phyloP scores from a whole-genome alignment of 1,140 invertebrate species.

The Sinonovacula constricta region DNA sequence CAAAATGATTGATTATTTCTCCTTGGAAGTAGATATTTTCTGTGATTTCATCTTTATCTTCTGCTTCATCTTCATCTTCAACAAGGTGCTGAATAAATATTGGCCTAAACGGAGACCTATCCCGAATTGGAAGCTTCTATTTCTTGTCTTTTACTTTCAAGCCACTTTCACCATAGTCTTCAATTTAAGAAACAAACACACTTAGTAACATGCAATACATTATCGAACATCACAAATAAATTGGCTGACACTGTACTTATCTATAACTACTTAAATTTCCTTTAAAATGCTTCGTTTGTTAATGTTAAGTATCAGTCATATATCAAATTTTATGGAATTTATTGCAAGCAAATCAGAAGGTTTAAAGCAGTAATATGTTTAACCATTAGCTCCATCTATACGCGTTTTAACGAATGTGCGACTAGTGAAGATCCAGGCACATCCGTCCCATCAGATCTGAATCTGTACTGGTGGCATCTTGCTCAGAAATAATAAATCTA shows the following conservation, averaged over 20 bases:
- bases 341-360: too few relatives aligned
- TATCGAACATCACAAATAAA: conserved; percentile 1
- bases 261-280: neutral
- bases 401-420: too few relatives aligned
- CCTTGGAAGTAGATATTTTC: conserved; percentile 9
- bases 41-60: conserved; percentile 6
- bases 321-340: too few relatives aligned
- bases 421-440: too few relatives aligned
- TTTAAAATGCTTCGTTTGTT: neutral
- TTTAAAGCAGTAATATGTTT: neutral
- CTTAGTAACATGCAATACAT: neutral
- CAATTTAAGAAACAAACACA: neutral
- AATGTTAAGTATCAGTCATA: neutral
- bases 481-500: too few relatives aligned
- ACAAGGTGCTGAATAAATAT: conserved; percentile 5
- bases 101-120: conserved; percentile 8
- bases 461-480: too few relatives aligned
- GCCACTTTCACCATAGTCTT: conserved; percentile 7
- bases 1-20: conserved; percentile 9
- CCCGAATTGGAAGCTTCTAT: neutral
- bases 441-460: too few relatives aligned
- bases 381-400: too few relatives aligned
- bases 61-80: conserved; percentile 1
- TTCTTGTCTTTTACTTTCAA: conserved; percentile 14
- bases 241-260: neutral